These are phyloP conservation scores for Sisyra nigra DNA, from an alignment of 2,888 invertebrate species.

Conservation along the genomic window DNA sequence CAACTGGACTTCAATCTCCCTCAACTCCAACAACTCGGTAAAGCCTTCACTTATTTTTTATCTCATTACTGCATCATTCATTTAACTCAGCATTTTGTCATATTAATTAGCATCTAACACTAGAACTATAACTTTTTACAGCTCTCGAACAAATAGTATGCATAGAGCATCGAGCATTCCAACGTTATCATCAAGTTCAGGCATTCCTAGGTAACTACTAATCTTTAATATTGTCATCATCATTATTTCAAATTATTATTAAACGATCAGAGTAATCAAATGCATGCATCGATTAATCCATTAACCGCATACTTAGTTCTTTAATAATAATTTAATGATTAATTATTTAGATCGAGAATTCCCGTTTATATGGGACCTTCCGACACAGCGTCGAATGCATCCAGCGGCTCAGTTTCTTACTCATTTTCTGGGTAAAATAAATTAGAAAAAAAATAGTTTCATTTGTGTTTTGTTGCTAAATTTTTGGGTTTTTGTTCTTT, in stretches of 20 bases:
- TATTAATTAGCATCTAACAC: slow-evolving; percentile 21
- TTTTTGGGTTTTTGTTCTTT: not conserved
- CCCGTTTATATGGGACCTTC: slow-evolving; percentile 48
- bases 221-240: not conserved
- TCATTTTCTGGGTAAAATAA: slow-evolving; percentile 27
- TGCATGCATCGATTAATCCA: not conserved
- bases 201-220: slow-evolving; percentile 49
- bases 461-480: slow-evolving; percentile 2
- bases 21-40: slow-evolving; percentile 58
- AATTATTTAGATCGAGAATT: slow-evolving; percentile 39
- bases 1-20: slow-evolving; percentile 61
- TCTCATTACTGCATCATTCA: not conserved
- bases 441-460: not conserved
- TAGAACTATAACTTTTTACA: slow-evolving; percentile 30
- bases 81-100: not conserved
- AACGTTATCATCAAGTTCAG: slow-evolving; percentile 58
- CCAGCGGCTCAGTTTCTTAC: slow-evolving; percentile 26
- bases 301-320: not conserved
- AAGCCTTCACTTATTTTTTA: slow-evolving; percentile 8
- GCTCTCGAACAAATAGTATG: slow-evolving; percentile 48
- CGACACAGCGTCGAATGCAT: slow-evolving; percentile 27
- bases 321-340: not conserved
- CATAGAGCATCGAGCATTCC: slow-evolving; percentile 84
- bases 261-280: not conserved
- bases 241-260: not conserved